Conservation (phyloP, 2,888 invertebrate genomes). For the Crocallis elinguaria region DNA sequence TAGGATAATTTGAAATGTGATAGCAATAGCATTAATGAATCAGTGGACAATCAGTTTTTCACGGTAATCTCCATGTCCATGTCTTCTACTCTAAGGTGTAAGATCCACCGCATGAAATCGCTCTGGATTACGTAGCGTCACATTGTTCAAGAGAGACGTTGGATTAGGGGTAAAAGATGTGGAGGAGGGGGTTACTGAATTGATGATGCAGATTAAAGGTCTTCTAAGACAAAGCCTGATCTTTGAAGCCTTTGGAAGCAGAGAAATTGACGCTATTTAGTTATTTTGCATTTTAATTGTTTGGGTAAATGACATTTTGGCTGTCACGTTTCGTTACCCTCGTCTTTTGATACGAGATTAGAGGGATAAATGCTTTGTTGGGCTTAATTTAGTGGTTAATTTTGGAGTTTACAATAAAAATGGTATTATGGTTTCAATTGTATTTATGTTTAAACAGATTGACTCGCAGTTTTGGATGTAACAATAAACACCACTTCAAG, state of each 20-base stretch:
- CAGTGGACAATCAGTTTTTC: constrained; percentile 16
- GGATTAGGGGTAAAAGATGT: constrained; percentile 29
- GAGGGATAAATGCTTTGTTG: constrained; percentile 35
- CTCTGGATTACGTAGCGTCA: constrained; percentile 26
- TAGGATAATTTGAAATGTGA: background rate
- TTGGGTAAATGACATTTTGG: constrained; percentile 37
- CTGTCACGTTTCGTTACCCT: constrained; percentile 40
- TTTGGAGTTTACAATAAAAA: constrained; percentile 11
- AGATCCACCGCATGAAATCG: constrained; percentile 28
- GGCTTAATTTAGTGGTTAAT: constrained; percentile 29
- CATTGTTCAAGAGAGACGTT: constrained; percentile 33
- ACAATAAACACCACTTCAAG: background rate
- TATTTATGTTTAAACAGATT: background rate
- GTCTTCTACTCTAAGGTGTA: constrained; percentile 13
- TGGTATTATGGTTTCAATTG: background rate
- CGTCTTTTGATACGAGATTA: constrained; percentile 37
- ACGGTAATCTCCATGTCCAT: constrained; percentile 21
- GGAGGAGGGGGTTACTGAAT: constrained; percentile 34
- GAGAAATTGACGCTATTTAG: constrained; percentile 42
- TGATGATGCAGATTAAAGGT: constrained; percentile 54
- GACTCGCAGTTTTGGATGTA: background rate
- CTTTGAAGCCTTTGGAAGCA: constrained; percentile 39
- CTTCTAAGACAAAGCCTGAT: constrained; percentile 40
- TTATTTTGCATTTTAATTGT: constrained; percentile 44
- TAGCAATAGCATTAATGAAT: constrained; percentile 5